A percentile compares a stretch with the other conserved stretches of the same genome.
phyloP scores from a whole-genome alignment of 2,888 invertebrate genomes.

The Xanthorhoe spadicearia region DNA sequence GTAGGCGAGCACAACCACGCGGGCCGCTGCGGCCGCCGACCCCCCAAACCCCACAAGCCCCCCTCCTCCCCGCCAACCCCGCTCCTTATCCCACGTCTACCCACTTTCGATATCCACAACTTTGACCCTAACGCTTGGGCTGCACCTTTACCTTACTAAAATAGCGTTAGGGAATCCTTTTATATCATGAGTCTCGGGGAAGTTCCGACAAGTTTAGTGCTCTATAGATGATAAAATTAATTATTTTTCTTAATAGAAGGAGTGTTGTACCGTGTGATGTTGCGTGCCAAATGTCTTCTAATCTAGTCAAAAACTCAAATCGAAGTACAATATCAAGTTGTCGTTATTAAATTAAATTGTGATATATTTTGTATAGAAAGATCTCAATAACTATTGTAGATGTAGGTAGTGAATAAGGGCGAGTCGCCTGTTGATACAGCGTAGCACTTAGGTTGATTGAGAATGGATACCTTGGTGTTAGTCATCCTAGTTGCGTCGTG shows the following conservation, averaged over 20 bases:
- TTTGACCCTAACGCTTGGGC: constrained; percentile 79
- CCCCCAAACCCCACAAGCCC: constrained; percentile 47
- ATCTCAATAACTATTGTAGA: constrained; percentile 25
- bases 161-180: neutral
- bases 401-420: constrained; percentile 14
- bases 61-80: constrained; percentile 62
- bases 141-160: constrained; percentile 69
- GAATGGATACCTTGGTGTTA: neutral
- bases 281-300: constrained; percentile 32
- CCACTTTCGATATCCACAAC: constrained; percentile 69
- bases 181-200: constrained; percentile 6
- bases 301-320: constrained; percentile 22
- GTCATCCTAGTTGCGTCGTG: neutral
- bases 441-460: constrained; percentile 1
- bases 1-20: constrained; percentile 80
- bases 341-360: constrained; percentile 22
- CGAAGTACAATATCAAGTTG: constrained; percentile 23
- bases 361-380: constrained; percentile 31
- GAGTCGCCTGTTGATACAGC: constrained; percentile 1
- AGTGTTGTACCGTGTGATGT: constrained; percentile 19
- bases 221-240: neutral
- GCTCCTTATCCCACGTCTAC: constrained; percentile 66
- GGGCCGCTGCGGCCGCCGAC: constrained; percentile 69
- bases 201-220: neutral
- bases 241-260: constrained; percentile 12